Evolutionary conservation across 2,888 invertebrate species (phyloP).

Genomic region (Anoplius nigerrimus): DNA sequence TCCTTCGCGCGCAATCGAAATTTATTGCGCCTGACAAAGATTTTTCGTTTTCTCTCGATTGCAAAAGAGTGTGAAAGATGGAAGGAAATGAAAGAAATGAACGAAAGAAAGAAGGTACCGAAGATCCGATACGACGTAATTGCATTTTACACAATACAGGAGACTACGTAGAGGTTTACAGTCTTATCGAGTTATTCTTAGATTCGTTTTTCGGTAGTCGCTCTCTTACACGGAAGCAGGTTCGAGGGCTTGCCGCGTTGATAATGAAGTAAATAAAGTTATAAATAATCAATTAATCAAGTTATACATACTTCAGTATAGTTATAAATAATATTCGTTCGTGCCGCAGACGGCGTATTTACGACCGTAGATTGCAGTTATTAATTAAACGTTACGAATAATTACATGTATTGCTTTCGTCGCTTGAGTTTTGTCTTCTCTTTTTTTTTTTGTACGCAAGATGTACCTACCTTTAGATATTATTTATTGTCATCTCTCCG

Average conservation of each 20-base stretch:
- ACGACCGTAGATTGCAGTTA: slow-evolving; percentile 60
- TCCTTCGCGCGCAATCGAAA: not conserved
- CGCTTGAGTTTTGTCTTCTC: slow-evolving; percentile 50
- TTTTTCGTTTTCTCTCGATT: slow-evolving; percentile 10
- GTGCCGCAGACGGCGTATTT: slow-evolving; percentile 55
- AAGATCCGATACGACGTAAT: slow-evolving; percentile 18
- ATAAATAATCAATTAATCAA: slow-evolving; percentile 65
- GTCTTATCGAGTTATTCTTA: slow-evolving; percentile 38
- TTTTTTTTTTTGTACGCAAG: slow-evolving; percentile 47
- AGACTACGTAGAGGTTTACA: slow-evolving; percentile 22
- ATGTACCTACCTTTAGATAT: slow-evolving; percentile 55
- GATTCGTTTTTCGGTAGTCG: slow-evolving; percentile 32
- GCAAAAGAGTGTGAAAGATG: no score
- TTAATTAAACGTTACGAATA: slow-evolving; percentile 60
- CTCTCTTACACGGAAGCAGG: slow-evolving; percentile 18
- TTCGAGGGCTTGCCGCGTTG: slow-evolving; percentile 17
- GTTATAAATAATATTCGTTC: slow-evolving; percentile 62
- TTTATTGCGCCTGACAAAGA: not conserved
- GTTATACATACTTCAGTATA: slow-evolving; percentile 64
- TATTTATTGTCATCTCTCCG: slow-evolving; percentile 65
- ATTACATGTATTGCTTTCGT: slow-evolving; percentile 62
- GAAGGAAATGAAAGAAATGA: no score
- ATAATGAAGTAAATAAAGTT: slow-evolving; percentile 60
- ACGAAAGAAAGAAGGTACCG: slow-evolving; percentile 1
- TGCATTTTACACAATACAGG: slow-evolving; percentile 28